Percentiles rank a stretch among this genome's conserved stretches.
Evolutionary conservation across 2,113 vertebrate species (phyloP).

Genomic region (Lonchura striata): DNA sequence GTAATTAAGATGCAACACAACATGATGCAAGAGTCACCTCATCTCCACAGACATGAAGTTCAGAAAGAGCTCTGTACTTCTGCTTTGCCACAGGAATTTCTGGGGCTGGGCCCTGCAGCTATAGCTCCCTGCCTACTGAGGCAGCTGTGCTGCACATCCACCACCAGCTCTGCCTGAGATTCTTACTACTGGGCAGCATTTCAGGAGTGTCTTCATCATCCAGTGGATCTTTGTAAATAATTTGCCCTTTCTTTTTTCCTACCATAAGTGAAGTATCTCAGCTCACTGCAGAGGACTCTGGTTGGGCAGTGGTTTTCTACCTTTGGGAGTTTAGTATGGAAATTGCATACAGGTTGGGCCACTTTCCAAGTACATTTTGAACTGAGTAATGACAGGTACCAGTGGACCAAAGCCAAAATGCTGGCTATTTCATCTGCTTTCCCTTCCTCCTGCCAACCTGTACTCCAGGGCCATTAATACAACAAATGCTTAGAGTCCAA

Average conservation of each 20-base stretch:
- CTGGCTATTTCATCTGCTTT: constrained; percentile 35
- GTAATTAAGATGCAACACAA: not conserved
- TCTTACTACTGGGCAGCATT: not conserved
- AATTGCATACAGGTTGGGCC: constrained; percentile 27
- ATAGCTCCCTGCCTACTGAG: not conserved
- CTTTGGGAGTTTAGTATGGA: not conserved
- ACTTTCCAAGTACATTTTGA: constrained; percentile 54
- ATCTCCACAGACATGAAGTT: not conserved
- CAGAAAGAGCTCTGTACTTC: not conserved
- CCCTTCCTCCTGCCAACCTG: constrained; percentile 22
- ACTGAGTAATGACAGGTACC: constrained; percentile 39
- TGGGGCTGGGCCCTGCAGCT: not conserved
- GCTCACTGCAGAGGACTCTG: not conserved
- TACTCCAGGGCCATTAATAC: constrained; percentile 9
- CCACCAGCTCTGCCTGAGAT: not conserved
- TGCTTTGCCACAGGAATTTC: not conserved
- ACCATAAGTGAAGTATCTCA: not conserved
- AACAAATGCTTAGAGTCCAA: not conserved
- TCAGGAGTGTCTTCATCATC: not conserved
- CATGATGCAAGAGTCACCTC: accelerated
- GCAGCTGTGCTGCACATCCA: accelerated
- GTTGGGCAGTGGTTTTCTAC: not conserved
- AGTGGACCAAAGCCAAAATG: constrained; percentile 16
- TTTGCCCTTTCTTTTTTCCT: not conserved
- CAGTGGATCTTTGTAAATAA: not conserved